Base-by-base conservation (phyloP, 2,797 vertebrate species). In the Enteromius trimaculatus region DNA sequence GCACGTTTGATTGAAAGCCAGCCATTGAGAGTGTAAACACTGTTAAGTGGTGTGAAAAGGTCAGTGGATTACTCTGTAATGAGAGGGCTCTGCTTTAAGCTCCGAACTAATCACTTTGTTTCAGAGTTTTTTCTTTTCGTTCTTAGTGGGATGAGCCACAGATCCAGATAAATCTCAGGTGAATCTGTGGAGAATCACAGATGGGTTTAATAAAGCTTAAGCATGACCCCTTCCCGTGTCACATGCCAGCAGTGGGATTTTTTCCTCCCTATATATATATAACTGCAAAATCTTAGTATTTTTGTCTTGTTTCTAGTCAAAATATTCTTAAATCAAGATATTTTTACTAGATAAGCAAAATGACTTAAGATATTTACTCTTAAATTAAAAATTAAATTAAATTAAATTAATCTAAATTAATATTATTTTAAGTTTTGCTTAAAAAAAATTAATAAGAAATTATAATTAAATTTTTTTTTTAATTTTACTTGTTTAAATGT, bases 1-100 rank as follows among this genome's bases (percentile, higher is more conserved):
- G 26, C 13, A 47, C 11, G 1, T 51, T 39, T 72, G 71, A 82
- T 55, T 68, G 31, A 66, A 76, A 11, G 31, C 6, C 26, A 68
- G 29, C 17, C 53, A 31, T 29, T 68, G 31, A 19, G 58, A 58
- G 47, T 21, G 51, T 39, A 77, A 81, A 51, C 37, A 70, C 44
- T 47, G 60, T 21, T 76, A 60, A 77, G 53, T 70, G 29, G 84
- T 58, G 84, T 49, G 74, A 78, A 65, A 78, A 83, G 65, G 65
- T 44, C 66, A 82, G 19, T 68, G 51, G 80, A 79, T 84, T 76
- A 64, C 17, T 74, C 21, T 62, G 37, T 82, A 60, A 84, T 84
- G 14, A 87, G 49, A 42, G 29, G 76, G 79, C 76, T 86, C 68
- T 71, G 60, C 80, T 86, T 64, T 77, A 87, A 82, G 49, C 80